These are phyloP conservation scores for Triplophysa bombifrons DNA, from an alignment of 2,797 vertebrate genomes.

Conservation along the genomic window DNA sequence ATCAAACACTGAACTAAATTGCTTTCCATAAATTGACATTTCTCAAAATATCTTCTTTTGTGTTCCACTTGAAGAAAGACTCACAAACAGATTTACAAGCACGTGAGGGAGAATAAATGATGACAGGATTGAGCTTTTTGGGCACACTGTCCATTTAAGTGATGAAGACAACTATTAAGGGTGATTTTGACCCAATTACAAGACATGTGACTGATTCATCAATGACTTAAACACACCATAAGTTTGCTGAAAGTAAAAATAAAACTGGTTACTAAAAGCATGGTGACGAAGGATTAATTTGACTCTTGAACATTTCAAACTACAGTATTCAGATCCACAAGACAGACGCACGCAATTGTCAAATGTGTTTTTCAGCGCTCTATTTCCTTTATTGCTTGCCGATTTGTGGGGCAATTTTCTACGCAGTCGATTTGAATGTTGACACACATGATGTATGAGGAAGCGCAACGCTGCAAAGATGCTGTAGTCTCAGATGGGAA, in stretches of 20 bases:
- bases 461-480: slow-evolving; percentile 30
- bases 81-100: background rate
- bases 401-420: slow-evolving; percentile 46
- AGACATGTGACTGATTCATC: too few species aligned
- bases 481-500: slow-evolving; percentile 36
- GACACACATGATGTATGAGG: slow-evolving; percentile 47
- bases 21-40: background rate
- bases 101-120: too few species aligned
- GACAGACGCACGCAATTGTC: slow-evolving; percentile 30
- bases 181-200: too few species aligned
- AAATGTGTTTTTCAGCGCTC: slow-evolving; percentile 39
- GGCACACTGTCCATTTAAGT: too few species aligned
- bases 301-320: slow-evolving; percentile 2
- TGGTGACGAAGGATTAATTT: background rate
- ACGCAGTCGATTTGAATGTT: slow-evolving; percentile 41
- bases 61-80: background rate
- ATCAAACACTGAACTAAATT: background rate
- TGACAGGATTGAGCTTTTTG: too few species aligned
- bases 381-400: slow-evolving; percentile 44
- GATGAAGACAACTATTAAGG: too few species aligned
- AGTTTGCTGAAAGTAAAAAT: background rate
- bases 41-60: background rate
- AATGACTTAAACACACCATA: too few species aligned
- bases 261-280: background rate
- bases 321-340: slow-evolving; percentile 16